Evolutionary conservation across 2,888 invertebrate species (phyloP), one percentile per base, ranked within the genome.

Genomic region (Tinea semifulvella): DNA sequence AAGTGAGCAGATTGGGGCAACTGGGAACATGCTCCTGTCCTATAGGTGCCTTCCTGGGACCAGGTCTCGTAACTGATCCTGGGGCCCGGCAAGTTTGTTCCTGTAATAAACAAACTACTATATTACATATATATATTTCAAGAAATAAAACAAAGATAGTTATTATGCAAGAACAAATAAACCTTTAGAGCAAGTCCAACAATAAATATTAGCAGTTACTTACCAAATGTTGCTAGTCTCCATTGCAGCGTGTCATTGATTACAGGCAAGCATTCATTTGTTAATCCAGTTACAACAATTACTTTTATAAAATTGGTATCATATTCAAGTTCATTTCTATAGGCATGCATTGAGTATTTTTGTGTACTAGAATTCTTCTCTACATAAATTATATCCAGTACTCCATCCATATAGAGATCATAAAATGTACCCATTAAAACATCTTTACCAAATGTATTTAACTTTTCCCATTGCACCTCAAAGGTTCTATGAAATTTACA

Each of bases 241-340:
- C 87, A 88, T 2, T 91, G 90, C 42, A 92, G 76, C 18, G 89
- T 85, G 1, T 91, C 90, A 56, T 88, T 87, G 13, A 88, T 87
- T 51, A 87, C 85, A 1, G 89, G 88, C 58, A 88, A 85, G 55
- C 83, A 84, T 53, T 85, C 84, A 67, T 92, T 91, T 16, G 86
- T 86, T 28, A 91, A 71, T 1, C 96, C 95, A 46, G 94, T 94
- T 1, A 95, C 84, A 17, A 96, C 96, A 85, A 94, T 92, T 0
- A 96, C 93, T 82, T 98, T 98, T 1, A 98, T 88, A 60, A 98
- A 98, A 68, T 96, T 96, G 0, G 96, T 94, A 69, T 98, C 97
- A 71, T 94, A 94, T 58, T 94, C 92, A 44, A 95, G 81, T 51
- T 90, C 91, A 65, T 96, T 97, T 61, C 88, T 88, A 57, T 93